Conservation (phyloP, 2,797 vertebrate species). For the Amblyopsis hoosieri region DNA sequence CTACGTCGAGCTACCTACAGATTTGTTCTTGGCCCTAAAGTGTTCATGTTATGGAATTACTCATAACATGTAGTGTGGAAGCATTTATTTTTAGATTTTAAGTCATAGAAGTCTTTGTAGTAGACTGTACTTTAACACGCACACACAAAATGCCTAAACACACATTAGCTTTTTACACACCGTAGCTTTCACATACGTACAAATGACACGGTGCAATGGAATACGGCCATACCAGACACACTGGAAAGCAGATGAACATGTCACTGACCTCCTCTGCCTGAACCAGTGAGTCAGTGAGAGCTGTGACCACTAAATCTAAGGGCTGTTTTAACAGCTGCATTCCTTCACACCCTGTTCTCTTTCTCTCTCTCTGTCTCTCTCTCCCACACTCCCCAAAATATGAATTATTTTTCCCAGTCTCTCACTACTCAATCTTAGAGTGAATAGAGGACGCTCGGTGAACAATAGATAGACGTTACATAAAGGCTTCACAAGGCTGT, state of each 20-base stretch:
- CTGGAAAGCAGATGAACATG: slow-evolving; percentile 52
- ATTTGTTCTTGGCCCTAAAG: no score
- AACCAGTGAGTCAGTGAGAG: slow-evolving; percentile 62
- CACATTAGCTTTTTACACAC: neutral
- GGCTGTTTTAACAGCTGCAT: slow-evolving; percentile 76
- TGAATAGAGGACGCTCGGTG: slow-evolving; percentile 43
- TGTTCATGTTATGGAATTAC: slow-evolving; percentile 2
- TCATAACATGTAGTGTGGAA: slow-evolving; percentile 2
- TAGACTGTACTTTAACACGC: slow-evolving; percentile 1
- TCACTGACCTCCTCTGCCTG: slow-evolving; percentile 53
- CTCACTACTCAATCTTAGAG: slow-evolving; percentile 16
- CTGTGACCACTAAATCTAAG: slow-evolving; percentile 72
- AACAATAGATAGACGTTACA: slow-evolving; percentile 45
- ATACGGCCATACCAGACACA: neutral
- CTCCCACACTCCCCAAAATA: slow-evolving; percentile 1
- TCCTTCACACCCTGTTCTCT: slow-evolving; percentile 70
- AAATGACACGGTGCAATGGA: neutral
- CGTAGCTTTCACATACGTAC: neutral
- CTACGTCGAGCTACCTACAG: no score
- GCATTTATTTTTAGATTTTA: slow-evolving; percentile 4
- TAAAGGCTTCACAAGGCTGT: slow-evolving; percentile 40
- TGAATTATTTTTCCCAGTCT: neutral
- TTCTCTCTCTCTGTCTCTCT: slow-evolving; percentile 21
- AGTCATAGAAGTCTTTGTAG: slow-evolving; percentile 18
- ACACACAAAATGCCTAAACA: neutral